phyloP scores from a whole-genome alignment of 2,113 vertebrate genomes.

The Lagopus muta region DNA sequence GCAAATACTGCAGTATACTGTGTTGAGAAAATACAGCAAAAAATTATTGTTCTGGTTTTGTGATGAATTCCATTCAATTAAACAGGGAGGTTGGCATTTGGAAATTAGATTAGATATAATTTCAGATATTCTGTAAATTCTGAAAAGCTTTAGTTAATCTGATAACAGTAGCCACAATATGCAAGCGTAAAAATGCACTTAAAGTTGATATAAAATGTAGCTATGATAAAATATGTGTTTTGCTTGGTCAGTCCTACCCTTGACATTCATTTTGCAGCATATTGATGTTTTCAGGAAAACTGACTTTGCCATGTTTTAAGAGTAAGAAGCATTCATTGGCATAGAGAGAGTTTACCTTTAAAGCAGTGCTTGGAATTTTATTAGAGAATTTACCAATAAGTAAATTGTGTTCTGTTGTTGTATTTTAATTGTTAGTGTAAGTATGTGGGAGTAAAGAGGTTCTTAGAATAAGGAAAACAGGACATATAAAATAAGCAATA shows the following conservation, averaged over 20 bases:
- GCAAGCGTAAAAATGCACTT: not conserved
- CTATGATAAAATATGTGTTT: not conserved
- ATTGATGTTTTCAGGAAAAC: not conserved
- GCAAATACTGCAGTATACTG: not conserved
- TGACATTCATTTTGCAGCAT: not conserved
- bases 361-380: not conserved
- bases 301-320: not conserved
- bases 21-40: not conserved
- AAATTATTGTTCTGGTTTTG: not conserved
- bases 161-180: not conserved
- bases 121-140: not conserved
- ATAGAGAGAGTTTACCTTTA: not conserved
- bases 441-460: not conserved
- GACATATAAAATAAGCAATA: not conserved
- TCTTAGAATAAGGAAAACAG: not conserved
- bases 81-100: not conserved
- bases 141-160: not conserved
- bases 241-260: not conserved
- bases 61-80: not conserved
- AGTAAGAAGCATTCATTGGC: not conserved
- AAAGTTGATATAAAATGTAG: not conserved
- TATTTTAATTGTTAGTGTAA: not conserved
- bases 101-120: not conserved
- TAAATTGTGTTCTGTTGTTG: not conserved
- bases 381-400: not conserved